Conservation (phyloP, 2,797 vertebrate genomes). For the Miichthys miiuy region DNA sequence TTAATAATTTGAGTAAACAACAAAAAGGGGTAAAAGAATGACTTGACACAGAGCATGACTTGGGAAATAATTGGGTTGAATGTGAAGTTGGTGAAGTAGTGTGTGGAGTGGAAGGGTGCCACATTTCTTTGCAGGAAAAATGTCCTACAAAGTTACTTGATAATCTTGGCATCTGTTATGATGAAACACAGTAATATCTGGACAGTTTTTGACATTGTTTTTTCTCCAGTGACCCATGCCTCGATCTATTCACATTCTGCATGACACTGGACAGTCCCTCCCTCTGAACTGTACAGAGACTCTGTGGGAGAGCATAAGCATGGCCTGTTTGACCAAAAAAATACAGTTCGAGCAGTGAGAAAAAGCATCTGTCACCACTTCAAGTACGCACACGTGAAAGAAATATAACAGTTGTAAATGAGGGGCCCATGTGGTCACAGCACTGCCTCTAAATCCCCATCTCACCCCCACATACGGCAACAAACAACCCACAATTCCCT, state of each 20-base stretch:
- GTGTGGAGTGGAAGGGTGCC: not conserved
- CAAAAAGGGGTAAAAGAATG: not conserved
- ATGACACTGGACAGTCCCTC: constrained; percentile 19
- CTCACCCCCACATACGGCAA: constrained; percentile 29
- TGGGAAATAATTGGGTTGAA: not conserved
- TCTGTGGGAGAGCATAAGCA: not conserved
- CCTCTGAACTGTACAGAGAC: not conserved
- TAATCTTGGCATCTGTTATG: not conserved
- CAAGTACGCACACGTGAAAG: constrained; percentile 48
- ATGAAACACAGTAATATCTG: constrained; percentile 7
- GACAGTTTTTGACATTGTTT: constrained; percentile 1
- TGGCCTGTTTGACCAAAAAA: constrained; percentile 45
- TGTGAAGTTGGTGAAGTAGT: not conserved
- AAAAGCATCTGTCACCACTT: constrained; percentile 53
- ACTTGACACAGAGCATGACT: not conserved
- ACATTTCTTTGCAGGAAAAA: not conserved
- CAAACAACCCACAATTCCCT: constrained; percentile 69
- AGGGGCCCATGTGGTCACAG: constrained; percentile 39
- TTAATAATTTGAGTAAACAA: not conserved
- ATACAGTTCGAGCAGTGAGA: constrained; percentile 38
- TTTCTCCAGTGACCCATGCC: not conserved
- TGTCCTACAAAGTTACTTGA: not conserved
- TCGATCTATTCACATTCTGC: not conserved
- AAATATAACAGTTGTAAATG: constrained; percentile 71
- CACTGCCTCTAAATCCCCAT: constrained; percentile 47